These are phyloP conservation scores for Polyploca ridens DNA, from an alignment of 2,888 invertebrate species.

Conservation along the genomic window DNA sequence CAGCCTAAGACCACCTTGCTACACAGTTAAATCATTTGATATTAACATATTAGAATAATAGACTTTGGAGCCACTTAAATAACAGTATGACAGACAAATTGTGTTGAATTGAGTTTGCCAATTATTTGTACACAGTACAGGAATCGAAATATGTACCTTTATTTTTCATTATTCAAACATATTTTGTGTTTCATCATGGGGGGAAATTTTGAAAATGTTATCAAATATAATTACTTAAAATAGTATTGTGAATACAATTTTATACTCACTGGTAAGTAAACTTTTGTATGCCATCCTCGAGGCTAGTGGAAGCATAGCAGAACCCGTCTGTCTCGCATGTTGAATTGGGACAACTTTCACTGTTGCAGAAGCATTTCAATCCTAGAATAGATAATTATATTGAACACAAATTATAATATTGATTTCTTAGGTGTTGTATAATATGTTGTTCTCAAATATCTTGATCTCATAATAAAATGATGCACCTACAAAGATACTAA, in stretches of 20 bases:
- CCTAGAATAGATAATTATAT: conserved; percentile 70
- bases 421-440: too few species aligned
- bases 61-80: conserved; percentile 34
- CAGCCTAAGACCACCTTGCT: conserved; percentile 84
- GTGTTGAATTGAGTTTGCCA: conserved; percentile 75
- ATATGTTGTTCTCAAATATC: too few species aligned
- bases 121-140: conserved; percentile 37
- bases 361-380: conserved; percentile 94
- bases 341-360: conserved; percentile 90
- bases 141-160: conserved; percentile 49
- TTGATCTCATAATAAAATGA: too few species aligned
- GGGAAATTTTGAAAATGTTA: not conserved
- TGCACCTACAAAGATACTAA: too few species aligned
- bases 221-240: not conserved
- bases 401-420: not conserved
- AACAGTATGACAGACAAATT: conserved; percentile 41
- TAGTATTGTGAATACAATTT: conserved; percentile 10
- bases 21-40: conserved; percentile 69
- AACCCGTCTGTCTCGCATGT: conserved; percentile 95
- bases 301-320: conserved; percentile 92
- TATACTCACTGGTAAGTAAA: conserved; percentile 91
- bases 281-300: conserved; percentile 85
- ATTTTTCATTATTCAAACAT: not conserved
- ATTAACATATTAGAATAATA: conserved; percentile 63
- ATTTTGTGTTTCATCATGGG: not conserved